These are phyloP conservation scores for Caenorhabditis tropicalis DNA, from an alignment of 1,140 invertebrate genomes.

Conservation along the genomic window DNA sequence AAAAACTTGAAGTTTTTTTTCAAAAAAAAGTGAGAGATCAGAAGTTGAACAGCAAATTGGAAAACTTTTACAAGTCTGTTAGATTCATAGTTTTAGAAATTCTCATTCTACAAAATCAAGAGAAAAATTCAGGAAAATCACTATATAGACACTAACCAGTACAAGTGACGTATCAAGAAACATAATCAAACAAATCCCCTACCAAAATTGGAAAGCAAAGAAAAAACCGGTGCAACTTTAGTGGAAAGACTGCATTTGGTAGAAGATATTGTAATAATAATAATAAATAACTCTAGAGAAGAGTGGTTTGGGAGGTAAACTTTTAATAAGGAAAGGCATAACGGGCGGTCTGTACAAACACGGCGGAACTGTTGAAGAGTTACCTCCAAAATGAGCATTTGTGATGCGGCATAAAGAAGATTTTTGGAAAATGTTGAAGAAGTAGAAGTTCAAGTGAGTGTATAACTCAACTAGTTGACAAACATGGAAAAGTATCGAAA, in stretches of 20 bases:
- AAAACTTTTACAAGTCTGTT: neutral
- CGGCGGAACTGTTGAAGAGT: neutral
- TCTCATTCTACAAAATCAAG: too few relatives aligned
- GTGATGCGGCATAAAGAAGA: neutral
- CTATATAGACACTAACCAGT: too few relatives aligned
- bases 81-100: too few relatives aligned
- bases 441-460: neutral
- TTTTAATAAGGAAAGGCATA: constrained; percentile 19
- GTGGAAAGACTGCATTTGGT: too few relatives aligned
- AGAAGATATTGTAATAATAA: neutral
- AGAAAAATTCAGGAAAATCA: too few relatives aligned
- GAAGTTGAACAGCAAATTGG: neutral
- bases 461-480: too few relatives aligned
- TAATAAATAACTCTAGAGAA: neutral
- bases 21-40: neutral
- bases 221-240: too few relatives aligned
- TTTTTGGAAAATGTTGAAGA: neutral
- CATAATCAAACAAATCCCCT: too few relatives aligned
- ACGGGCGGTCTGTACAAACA: constrained; percentile 29
- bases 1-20: neutral
- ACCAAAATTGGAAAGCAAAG: too few relatives aligned
- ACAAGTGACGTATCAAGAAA: too few relatives aligned
- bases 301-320: neutral
- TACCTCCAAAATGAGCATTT: neutral
- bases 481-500: too few relatives aligned